Percentiles rank a stretch among this genome's conserved stretches.
Conservation (phyloP, 2,888 invertebrate genomes). For the Microctonus hyperodae region DNA sequence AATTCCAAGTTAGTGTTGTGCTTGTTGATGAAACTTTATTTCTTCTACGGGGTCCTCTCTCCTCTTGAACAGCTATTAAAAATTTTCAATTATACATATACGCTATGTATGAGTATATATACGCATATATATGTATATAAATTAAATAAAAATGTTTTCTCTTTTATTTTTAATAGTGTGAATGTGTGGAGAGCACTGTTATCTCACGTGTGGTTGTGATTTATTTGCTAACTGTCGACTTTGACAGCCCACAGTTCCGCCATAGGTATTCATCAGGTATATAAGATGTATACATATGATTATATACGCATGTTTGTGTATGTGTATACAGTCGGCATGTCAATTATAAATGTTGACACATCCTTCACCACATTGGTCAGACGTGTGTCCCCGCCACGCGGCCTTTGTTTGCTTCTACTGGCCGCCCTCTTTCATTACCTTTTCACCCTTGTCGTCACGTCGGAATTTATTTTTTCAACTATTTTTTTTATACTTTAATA, state of each 20-base stretch:
- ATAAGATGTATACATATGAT: not conserved
- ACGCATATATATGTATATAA: not conserved
- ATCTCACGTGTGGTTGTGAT: not conserved
- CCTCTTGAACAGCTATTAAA: slow-evolving; percentile 79
- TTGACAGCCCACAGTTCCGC: slow-evolving; percentile 28
- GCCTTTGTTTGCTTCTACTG: slow-evolving; percentile 25
- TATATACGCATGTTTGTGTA: not conserved
- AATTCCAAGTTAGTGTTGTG: slow-evolving; percentile 33
- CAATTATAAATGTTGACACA: slow-evolving; percentile 49
- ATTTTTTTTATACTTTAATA: slow-evolving; percentile 19
- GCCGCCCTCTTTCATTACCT: not conserved
- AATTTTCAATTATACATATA: not conserved
- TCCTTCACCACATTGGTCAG: slow-evolving; percentile 35
- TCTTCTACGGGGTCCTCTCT: slow-evolving; percentile 78
- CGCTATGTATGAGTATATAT: not conserved
- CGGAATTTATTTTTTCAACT: not conserved
- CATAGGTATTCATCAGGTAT: not conserved
- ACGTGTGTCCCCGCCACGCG: slow-evolving; percentile 47
- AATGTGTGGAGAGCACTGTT: slow-evolving; percentile 4
- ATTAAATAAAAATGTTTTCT: slow-evolving; percentile 1
- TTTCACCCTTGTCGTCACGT: not conserved
- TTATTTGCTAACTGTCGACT: slow-evolving; percentile 32
- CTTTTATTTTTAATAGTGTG: not conserved
- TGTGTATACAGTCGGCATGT: slow-evolving; percentile 41
- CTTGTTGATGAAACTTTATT: slow-evolving; percentile 44